Base-by-base conservation (phyloP, 2,888 invertebrate genomes). In the Drepanosiphum platanoidis region DNA sequence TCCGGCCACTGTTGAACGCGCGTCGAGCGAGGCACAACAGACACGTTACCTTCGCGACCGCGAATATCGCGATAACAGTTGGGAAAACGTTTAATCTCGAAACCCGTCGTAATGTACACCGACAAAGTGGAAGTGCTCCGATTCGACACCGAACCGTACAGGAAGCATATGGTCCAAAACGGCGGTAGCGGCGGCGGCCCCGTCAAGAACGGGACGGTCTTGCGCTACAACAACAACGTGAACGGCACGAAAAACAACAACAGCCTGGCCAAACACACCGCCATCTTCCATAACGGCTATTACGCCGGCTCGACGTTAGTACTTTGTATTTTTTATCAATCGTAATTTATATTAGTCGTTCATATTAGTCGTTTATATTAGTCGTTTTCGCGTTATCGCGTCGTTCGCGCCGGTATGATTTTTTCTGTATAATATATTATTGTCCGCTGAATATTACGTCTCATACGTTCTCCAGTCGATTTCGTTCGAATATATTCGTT, bases 191-290 rank as follows among this genome's bases (percentile, higher is more conserved):
- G 52, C 66, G 66, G 83, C 36, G 74, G 27, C 27, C 32, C 52
- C 42, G 39, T 32, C n/a, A 52, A 46, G 4, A 83, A 74, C 64
- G 66, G 83, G 9, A 46, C 5, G 27, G 0, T 4, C 30, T 30
- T 77, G 52, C 64, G 32, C 22, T 84, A 84, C 39, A 77, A 77
- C 75, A 52, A 75, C 75, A 75, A 64, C 34, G 66, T 4, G 34
- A 83, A n/a, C 61, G 30, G 7, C 75, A 75, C 18, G 36, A 64
- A 27, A 71, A 8, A 70, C 91, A 89, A 64, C 18, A 9, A 82
- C 46, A 7, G 30, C n/a, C 30, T 8, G 3, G 30, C 58, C 30
- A 71, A 81, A 71, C 52, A 81, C n/a, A 11, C 39, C 8, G 8
- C 39, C 8, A n/a, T 70, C 68, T 70, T 70, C 58, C 75, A 84